Evolutionary conservation across 2,888 invertebrate genomes (phyloP).

Genomic region (Oxycera nigricornis): DNA sequence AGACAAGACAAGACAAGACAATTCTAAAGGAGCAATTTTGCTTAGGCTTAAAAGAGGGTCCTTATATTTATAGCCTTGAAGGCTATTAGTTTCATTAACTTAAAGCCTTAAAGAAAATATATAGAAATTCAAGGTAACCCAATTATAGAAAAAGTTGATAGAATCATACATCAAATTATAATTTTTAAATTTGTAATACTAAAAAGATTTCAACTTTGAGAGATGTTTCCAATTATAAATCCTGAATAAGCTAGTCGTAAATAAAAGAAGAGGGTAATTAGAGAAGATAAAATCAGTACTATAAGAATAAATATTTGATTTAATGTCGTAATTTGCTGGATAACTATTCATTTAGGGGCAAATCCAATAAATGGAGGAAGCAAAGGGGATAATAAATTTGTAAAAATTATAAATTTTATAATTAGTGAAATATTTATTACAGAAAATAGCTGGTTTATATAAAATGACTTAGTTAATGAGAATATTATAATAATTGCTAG

Average conservation of each 20-base stretch:
- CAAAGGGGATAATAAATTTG: conserved; percentile 67
- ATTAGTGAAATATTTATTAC: conserved; percentile 52
- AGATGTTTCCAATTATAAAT: conserved; percentile 63
- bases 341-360: conserved; percentile 68
- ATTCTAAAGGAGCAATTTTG: conserved; percentile 64
- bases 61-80: conserved; percentile 69
- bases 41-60: conserved; percentile 67
- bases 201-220: conserved; percentile 63
- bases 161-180: conserved; percentile 61
- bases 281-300: conserved; percentile 64
- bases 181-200: conserved; percentile 53
- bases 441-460: conserved; percentile 64
- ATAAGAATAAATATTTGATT: conserved; percentile 61
- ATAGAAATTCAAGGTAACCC: conserved; percentile 54
- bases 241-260: conserved; percentile 64
- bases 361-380: conserved; percentile 70
- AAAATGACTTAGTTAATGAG: conserved; percentile 63
- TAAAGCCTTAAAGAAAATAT: conserved; percentile 63
- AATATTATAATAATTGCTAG: conserved; percentile 63
- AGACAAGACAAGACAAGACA: too few species aligned
- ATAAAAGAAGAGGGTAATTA: conserved; percentile 67
- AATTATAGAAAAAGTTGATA: conserved; percentile 53
- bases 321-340: conserved; percentile 64
- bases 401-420: conserved; percentile 64
- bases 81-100: conserved; percentile 70